Evolutionary conservation across 92 coral and sea anemone species (phyloP).

Genomic region (Phenganax marumi): DNA sequence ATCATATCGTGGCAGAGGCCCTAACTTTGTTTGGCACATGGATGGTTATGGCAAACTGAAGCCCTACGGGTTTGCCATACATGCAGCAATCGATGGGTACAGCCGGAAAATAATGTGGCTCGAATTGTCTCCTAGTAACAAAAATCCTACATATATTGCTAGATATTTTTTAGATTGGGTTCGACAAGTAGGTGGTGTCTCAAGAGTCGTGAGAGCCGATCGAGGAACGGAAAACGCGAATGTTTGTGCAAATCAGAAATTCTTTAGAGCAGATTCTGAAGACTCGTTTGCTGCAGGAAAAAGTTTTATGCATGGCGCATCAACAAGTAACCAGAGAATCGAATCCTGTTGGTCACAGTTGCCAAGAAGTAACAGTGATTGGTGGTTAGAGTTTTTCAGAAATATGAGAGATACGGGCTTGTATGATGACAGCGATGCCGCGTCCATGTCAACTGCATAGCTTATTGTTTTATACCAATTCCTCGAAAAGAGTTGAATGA

Average conservation of each 20-base stretch:
- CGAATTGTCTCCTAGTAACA: slow-evolving; percentile 46
- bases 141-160: slow-evolving; percentile 40
- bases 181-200: slow-evolving; percentile 15
- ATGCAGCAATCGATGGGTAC: slow-evolving; percentile 47
- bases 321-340: slow-evolving; percentile 4
- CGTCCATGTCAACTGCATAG: neutral
- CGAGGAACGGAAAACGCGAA: slow-evolving; percentile 48
- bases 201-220: slow-evolving; percentile 36
- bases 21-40: slow-evolving; percentile 43
- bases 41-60: slow-evolving; percentile 51
- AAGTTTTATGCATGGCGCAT: neutral
- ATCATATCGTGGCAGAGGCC: slow-evolving; percentile 33
- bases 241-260: slow-evolving; percentile 39
- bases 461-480: neutral
- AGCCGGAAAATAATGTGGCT: slow-evolving; percentile 49
- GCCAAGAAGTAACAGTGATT: neutral
- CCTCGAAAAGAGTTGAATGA: neutral
- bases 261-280: slow-evolving; percentile 15
- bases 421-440: neutral
- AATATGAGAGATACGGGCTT: neutral
- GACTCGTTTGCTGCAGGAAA: slow-evolving; percentile 29
- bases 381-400: neutral
- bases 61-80: slow-evolving; percentile 45
- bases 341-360: neutral
- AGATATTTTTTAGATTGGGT: slow-evolving; percentile 23